phyloP scores from a whole-genome alignment of 1,140 invertebrate genomes.

The Drosophila tropicalis region DNA sequence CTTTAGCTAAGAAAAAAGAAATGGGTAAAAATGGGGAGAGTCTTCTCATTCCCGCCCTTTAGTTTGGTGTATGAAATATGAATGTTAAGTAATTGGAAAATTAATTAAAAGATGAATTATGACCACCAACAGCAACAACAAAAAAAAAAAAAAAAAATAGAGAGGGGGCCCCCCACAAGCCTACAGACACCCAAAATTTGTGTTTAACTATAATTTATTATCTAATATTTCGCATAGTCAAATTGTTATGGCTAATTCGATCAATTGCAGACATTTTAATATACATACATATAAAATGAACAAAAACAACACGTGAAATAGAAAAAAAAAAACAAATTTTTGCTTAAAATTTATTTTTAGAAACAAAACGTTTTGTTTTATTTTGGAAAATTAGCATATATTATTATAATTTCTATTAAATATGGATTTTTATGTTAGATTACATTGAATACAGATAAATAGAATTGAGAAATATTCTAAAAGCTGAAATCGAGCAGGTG shows the following conservation, averaged over 20 bases:
- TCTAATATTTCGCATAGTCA: background rate
- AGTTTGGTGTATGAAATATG: slow-evolving; percentile 37
- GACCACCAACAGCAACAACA: background rate
- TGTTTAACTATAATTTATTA: slow-evolving; percentile 2
- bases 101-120: slow-evolving; percentile 12
- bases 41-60: too few relatives aligned
- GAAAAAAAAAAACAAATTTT: background rate
- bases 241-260: slow-evolving; percentile 1
- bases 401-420: background rate
- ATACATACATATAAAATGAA: background rate
- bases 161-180: background rate
- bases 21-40: background rate
- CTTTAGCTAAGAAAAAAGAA: background rate
- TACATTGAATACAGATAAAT: background rate
- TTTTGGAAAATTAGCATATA: background rate
- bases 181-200: background rate
- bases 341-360: background rate
- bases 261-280: background rate
- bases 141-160: background rate
- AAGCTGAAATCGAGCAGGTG: too few relatives aligned
- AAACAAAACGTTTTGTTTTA: too few relatives aligned
- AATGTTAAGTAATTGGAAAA: slow-evolving; percentile 48
- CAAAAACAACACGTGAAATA: background rate
- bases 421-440: background rate
- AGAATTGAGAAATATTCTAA: too few relatives aligned